Evolutionary conservation across 2,797 vertebrate species (phyloP).

Genomic region (Muraenolepis orangiensis): DNA sequence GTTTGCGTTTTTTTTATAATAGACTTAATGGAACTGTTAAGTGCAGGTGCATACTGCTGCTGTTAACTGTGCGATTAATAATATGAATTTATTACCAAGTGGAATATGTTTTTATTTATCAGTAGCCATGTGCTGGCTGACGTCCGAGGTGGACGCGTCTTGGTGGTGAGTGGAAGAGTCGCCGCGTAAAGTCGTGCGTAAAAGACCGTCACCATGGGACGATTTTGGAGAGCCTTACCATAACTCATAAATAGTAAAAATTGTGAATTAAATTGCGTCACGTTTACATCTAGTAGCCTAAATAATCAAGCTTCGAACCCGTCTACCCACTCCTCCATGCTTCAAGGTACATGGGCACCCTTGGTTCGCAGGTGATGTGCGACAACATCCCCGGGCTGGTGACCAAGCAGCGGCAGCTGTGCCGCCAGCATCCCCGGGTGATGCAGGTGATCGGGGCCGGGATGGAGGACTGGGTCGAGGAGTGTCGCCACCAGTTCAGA

Average conservation of each 20-base stretch:
- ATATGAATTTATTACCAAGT: conserved; percentile 87
- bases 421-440: conserved; percentile 84
- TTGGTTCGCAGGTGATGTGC: conserved; percentile 92
- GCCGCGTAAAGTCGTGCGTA: not conserved
- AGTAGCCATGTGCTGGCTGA: conserved; percentile 80
- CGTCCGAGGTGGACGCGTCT: conserved; percentile 84
- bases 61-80: conserved; percentile 74
- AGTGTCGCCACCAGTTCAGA: conserved; percentile 94
- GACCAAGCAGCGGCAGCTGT: conserved; percentile 91
- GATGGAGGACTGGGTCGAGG: conserved; percentile 88
- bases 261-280: not conserved
- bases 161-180: conserved; percentile 86
- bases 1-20: conserved; percentile 14
- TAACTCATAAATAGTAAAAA: not conserved
- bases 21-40: conserved; percentile 53
- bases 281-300: no score
- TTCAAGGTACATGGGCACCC: conserved; percentile 97
- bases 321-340: conserved; percentile 24
- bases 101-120: conserved; percentile 86
- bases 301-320: not conserved
- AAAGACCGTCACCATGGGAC: not conserved
- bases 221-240: not conserved
- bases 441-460: conserved; percentile 90
- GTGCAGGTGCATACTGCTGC: conserved; percentile 54
- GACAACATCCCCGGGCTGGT: conserved; percentile 94